Base-by-base conservation (phyloP, 1,140 invertebrate genomes). In the Pectinophora gossypiella region DNA sequence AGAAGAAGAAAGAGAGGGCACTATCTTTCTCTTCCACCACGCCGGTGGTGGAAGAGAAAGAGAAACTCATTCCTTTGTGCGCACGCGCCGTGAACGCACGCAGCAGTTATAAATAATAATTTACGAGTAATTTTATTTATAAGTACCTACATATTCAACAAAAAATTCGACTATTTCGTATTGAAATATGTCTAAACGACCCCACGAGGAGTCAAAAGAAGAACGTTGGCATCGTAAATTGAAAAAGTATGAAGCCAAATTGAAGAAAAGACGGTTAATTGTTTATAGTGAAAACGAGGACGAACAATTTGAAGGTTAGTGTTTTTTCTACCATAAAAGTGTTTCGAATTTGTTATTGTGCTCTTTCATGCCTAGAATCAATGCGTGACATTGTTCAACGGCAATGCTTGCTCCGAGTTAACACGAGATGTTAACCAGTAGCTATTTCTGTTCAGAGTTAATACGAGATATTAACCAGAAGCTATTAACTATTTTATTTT, bases 371-470 rank as follows among this genome's bases (percentile, higher is more conserved):
- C 16, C 10, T 15, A 12, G 27, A 32, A 32, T 27, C 23, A 40
- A 40, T 19, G 19, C 21, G 27, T 10, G 16, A 12, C n/a, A n/a
- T n/a, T 27, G 1, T 13, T 13, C 10, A 15, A 19, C 7, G 16
- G 15, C 13, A 15, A 13, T 40, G n/a, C n/a, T 40, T 32, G 27
- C 38, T 19, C 15, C 38, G 38, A 40, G 38, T 15, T 40, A 19
- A 40, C 16, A 15, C 38, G 38, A 10, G 38, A 40, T 15, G 16
- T 40, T 40, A 19, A 15, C 38, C 38, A 40, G 15, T 40, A 19
- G 38, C 38, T 16, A 40, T 40, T 40, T 40, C n/a, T 40, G 27
- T n/a, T 32, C 27, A 6, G 38, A 40, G 38, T 40, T 40, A 40
- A 40, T 40, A 40, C 38, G 13, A 2, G 38, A 40, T 40, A 40